A percentile compares a stretch with the other conserved stretches of the same genome.
Conservation (phyloP, 1,140 invertebrate genomes). For the Zeugodacus cucurbitae region DNA sequence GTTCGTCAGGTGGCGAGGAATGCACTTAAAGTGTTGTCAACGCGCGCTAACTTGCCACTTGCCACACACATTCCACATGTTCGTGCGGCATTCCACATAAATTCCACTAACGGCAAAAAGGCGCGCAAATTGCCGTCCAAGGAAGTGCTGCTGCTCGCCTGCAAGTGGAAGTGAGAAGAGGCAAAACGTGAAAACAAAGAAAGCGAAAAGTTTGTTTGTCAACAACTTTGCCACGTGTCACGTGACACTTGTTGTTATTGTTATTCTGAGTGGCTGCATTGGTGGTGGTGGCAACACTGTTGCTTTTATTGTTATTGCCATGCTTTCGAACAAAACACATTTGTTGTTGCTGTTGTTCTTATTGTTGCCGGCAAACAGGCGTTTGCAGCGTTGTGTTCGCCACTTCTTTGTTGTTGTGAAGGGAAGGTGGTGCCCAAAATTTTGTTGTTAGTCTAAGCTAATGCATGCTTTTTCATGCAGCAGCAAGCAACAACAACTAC, state of each 20-base stretch:
- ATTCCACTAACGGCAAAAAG: background rate
- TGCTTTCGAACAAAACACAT: background rate
- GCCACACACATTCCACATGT: background rate
- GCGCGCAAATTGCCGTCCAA: background rate
- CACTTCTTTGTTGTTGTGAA: constrained; percentile 33
- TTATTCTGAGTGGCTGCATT: background rate
- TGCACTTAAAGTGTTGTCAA: constrained; percentile 27
- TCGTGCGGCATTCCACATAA: constrained; percentile 5
- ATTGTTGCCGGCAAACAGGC: background rate
- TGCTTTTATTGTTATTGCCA: constrained; percentile 38
- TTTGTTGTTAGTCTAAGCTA: constrained; percentile 15
- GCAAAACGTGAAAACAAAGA: background rate
- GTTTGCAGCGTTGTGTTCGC: background rate
- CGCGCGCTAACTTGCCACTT: background rate
- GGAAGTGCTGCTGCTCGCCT: background rate
- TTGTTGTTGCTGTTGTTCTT: constrained; percentile 10
- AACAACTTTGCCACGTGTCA: constrained; percentile 15
- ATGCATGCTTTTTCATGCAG: background rate
- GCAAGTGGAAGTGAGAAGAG: background rate
- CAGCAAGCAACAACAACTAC: background rate
- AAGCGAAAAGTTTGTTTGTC: constrained; percentile 5
- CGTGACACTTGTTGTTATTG: constrained; percentile 35
- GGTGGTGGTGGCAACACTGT: background rate
- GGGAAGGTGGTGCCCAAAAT: constrained; percentile 12
- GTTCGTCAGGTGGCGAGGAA: constrained; percentile 1